phyloP scores from a whole-genome alignment of 1,140 invertebrate genomes.

The Drosophila lacertosa region DNA sequence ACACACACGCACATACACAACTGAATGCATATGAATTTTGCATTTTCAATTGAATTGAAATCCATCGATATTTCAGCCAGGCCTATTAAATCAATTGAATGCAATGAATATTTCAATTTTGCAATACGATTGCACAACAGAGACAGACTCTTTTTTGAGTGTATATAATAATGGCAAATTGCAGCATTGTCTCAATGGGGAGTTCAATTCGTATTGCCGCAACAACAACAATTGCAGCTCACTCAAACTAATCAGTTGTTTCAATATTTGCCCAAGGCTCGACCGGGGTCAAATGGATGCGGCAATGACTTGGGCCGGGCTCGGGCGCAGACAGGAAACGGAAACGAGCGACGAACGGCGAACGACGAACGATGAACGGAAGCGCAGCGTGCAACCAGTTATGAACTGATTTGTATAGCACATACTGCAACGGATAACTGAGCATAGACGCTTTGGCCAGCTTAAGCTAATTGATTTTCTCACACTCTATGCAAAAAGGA shows the following conservation, averaged over 20 bases:
- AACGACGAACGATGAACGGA: constrained; percentile 40
- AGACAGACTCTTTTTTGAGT: constrained; percentile 24
- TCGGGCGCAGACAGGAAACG: constrained; percentile 51
- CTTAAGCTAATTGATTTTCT: constrained; percentile 72
- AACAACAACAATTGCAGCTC: constrained; percentile 51
- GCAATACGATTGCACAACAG: constrained; percentile 23
- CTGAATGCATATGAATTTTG: constrained; percentile 18
- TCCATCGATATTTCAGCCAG: constrained; percentile 31
- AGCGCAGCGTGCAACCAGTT: constrained; percentile 37
- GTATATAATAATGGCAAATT: constrained; percentile 64
- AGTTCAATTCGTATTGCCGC: constrained; percentile 2
- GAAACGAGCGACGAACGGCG: constrained; percentile 56
- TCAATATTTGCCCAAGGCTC: constrained; percentile 66
- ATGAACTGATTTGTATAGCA: constrained; percentile 24
- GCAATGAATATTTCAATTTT: constrained; percentile 67
- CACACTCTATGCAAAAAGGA: constrained; percentile 40
- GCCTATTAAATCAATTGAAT: constrained; percentile 64
- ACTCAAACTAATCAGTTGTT: constrained; percentile 81
- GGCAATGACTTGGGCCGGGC: not conserved
- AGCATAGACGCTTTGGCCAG: constrained; percentile 2
- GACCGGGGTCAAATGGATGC: constrained; percentile 4
- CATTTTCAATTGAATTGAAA: constrained; percentile 29
- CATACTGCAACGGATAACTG: not conserved
- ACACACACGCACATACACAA: not conserved
- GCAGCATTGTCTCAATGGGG: constrained; percentile 42